Percentiles rank a stretch among this genome's conserved stretches.
These are phyloP conservation scores for Drymodes brunneopygia DNA, from an alignment of 2,113 vertebrate genomes.

Conservation along the genomic window DNA sequence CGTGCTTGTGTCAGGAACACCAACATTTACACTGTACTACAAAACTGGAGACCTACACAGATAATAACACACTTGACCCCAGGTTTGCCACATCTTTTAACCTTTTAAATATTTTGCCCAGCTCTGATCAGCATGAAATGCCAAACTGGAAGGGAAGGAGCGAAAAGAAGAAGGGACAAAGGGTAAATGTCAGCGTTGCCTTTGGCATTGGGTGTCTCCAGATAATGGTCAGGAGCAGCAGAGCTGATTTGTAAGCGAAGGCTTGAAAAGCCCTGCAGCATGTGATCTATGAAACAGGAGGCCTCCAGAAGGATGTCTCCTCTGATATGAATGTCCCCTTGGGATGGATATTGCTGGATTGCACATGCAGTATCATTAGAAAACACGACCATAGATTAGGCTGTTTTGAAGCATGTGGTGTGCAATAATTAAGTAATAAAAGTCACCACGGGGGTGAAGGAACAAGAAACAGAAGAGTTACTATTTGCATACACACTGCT, in stretches of 20 bases:
- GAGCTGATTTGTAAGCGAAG: conserved; percentile 32
- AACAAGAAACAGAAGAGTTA: conserved; percentile 56
- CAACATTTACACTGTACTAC: neutral
- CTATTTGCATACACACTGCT: conserved; percentile 68
- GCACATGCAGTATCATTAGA: conserved; percentile 68
- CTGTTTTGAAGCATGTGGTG: conserved; percentile 81
- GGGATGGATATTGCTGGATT: conserved; percentile 58
- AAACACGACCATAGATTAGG: conserved; percentile 74
- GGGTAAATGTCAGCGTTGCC: neutral
- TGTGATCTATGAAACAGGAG: conserved; percentile 27
- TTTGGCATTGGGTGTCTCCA: neutral
- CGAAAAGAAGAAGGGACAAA: neutral
- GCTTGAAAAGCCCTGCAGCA: conserved; percentile 30
- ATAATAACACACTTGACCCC: neutral
- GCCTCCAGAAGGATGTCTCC: conserved; percentile 47
- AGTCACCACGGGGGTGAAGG: conserved; percentile 81
- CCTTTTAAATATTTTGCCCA: neutral
- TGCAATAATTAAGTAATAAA: conserved; percentile 98
- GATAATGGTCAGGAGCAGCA: neutral
- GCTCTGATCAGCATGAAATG: neutral
- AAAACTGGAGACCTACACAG: neutral
- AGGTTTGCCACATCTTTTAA: neutral
- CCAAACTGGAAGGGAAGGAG: neutral
- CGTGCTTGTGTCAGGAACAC: neutral
- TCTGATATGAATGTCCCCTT: conserved; percentile 58